These are phyloP conservation scores for Zingel zingel DNA, from an alignment of 2,113 vertebrate species.

Conservation along the genomic window DNA sequence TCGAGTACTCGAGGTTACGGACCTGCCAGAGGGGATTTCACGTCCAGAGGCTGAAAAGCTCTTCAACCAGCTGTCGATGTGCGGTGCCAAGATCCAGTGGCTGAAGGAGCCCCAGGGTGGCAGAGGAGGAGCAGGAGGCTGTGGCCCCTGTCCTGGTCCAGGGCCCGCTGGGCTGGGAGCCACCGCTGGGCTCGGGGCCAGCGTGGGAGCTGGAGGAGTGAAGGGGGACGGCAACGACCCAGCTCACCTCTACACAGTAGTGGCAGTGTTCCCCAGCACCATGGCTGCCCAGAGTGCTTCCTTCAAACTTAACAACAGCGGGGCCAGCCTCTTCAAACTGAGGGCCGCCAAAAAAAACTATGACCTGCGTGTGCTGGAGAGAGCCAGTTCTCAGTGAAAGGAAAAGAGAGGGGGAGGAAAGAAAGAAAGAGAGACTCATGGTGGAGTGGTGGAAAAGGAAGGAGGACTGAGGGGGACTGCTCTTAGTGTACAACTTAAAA, in stretches of 20 bases:
- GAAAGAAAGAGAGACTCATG: constrained; percentile 56
- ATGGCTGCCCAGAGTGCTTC: constrained; percentile 97
- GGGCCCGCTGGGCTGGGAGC: constrained; percentile 53
- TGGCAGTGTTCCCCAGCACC: constrained; percentile 98
- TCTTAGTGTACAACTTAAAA: constrained; percentile 73
- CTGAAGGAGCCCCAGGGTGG: constrained; percentile 93
- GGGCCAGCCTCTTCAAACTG: constrained; percentile 95
- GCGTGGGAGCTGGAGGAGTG: constrained; percentile 73
- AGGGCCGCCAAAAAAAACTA: constrained; percentile 98
- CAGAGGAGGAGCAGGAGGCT: constrained; percentile 70
- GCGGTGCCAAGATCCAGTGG: constrained; percentile 99
- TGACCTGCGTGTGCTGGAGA: constrained; percentile 95
- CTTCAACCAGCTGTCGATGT: constrained; percentile 96
- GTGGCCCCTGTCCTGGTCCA: constrained; percentile 51
- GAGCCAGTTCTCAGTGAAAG: constrained; percentile 93
- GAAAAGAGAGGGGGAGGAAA: constrained; percentile 48
- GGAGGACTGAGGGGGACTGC: constrained; percentile 70
- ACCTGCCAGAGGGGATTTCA: constrained; percentile 97
- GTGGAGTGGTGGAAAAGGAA: constrained; percentile 61
- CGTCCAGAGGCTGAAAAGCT: constrained; percentile 96
- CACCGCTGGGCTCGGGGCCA: constrained; percentile 50
- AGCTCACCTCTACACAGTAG: constrained; percentile 97
- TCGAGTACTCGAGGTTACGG: constrained; percentile 95
- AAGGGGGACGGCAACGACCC: constrained; percentile 88
- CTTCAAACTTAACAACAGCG: constrained; percentile 97